Base-by-base conservation (phyloP, 1,140 invertebrate species). In the Drosophila albomicans region DNA sequence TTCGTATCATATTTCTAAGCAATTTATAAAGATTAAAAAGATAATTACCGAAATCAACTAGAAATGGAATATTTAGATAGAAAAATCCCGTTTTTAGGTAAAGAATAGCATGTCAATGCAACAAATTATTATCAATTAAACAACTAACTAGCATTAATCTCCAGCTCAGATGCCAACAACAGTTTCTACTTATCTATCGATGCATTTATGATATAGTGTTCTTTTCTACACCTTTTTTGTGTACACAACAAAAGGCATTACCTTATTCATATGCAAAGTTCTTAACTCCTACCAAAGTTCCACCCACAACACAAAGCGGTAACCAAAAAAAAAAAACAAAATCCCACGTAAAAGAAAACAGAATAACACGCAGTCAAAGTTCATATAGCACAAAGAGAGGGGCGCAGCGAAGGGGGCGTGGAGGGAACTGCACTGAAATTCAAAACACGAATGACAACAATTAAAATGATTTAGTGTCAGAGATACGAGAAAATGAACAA, bases 381-480 rank as follows among this genome's bases (percentile, higher is more conserved):
- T 38, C 16, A 41, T 43, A 70, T 48, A 25, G 16, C 28, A 41
- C 35, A 38, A 38, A 38, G n/a, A 28, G 3, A 13, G 7, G 4
- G 32, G 32, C 4, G 13, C 6, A 16, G n/a, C 11, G 28, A 5
- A 28, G 46, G n/a, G n/a, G 16, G 41, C 38, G 5, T 11, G 30
- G 28, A 20, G 16, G 52, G 41, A 41, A 15, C 30, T 56, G 57
- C 51, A 68, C 43, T 30, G 64, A 68, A 82, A 79, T 80, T 80
- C 84, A 59, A 88, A 82, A 84, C 77, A 87, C 84, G 85, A 89
- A 88, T 81, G 80, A 84, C 84, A 88, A 88, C 84, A 88, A 88
- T 88, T 88, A 88, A 88, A 88, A 88, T 88, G 85, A 88, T 88
- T 88, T 88, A 89, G 80, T 89, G 81, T 75, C 63, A 84, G 30